Percentiles rank a stretch among this genome's conserved stretches.
These are phyloP conservation scores for Semotilus atromaculatus DNA, from an alignment of 2,797 vertebrate genomes.

Conservation along the genomic window DNA sequence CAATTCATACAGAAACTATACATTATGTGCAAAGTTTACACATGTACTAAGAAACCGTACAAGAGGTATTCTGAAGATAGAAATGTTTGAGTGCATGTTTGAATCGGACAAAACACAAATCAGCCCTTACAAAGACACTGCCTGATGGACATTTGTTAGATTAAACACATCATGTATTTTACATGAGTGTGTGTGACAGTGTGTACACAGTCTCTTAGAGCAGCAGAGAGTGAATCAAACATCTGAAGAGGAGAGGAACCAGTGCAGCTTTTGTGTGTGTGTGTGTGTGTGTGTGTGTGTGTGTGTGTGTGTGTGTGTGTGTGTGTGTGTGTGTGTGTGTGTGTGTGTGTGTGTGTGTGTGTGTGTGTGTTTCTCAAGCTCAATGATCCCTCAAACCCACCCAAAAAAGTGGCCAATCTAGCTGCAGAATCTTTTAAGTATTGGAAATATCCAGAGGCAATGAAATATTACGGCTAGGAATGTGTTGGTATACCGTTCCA, in stretches of 20 bases:
- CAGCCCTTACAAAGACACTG: background rate
- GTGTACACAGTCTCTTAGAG: slow-evolving; percentile 29
- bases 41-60: background rate
- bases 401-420: background rate
- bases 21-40: background rate
- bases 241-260: background rate
- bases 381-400: background rate
- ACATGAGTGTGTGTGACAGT: slow-evolving; percentile 41
- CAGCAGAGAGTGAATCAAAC: background rate
- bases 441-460: slow-evolving; percentile 8
- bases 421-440: slow-evolving; percentile 12
- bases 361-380: background rate
- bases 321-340: background rate
- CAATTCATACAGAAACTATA: background rate
- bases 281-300: background rate
- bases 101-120: slow-evolving; percentile 28
- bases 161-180: slow-evolving; percentile 24
- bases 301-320: too few species aligned
- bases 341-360: background rate
- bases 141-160: background rate
- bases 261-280: background rate
- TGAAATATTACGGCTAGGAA: slow-evolving; percentile 1
- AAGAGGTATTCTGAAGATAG: background rate
- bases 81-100: background rate
- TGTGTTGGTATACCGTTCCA: slow-evolving; percentile 14